A percentile compares a stretch with the other conserved stretches of the same genome.
Conservation (phyloP, 2,113 vertebrate species). For the Echinops telfairi region DNA sequence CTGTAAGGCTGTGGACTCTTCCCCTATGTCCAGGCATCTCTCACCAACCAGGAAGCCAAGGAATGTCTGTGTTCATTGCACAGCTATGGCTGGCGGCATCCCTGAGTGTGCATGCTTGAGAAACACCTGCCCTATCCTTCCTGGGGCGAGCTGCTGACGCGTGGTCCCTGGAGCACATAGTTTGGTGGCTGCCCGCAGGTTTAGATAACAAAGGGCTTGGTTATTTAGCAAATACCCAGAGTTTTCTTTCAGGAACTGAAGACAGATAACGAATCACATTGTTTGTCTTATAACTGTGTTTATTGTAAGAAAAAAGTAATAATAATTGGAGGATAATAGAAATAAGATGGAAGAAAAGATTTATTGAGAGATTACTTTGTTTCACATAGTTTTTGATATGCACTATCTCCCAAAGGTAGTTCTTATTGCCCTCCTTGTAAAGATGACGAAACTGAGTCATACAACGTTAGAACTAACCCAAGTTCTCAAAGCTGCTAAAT, state of each 20-base stretch:
- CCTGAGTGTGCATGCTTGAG: not conserved
- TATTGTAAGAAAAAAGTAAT: not conserved
- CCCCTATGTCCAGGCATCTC: not conserved
- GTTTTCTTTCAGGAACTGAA: not conserved
- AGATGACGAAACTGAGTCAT: not conserved
- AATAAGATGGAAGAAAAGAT: not conserved
- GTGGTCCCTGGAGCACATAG: not conserved
- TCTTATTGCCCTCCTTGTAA: not conserved
- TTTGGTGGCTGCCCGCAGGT: not conserved
- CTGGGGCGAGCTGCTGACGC: not conserved
- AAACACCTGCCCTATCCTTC: not conserved
- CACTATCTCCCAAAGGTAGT: not conserved
- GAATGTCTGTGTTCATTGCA: not conserved
- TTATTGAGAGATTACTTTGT: not conserved
- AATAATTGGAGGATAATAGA: not conserved
- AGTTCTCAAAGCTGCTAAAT: not conserved
- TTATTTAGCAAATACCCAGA: not conserved
- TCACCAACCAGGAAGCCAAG: not conserved
- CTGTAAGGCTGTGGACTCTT: not conserved
- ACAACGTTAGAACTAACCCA: not conserved
- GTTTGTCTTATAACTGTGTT: not conserved
- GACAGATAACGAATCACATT: not conserved
- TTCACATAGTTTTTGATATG: not conserved
- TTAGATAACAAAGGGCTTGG: not conserved
- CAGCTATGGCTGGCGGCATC: not conserved